phyloP scores from a whole-genome alignment of 2,113 vertebrate genomes.

The Sapayoa aenigma region DNA sequence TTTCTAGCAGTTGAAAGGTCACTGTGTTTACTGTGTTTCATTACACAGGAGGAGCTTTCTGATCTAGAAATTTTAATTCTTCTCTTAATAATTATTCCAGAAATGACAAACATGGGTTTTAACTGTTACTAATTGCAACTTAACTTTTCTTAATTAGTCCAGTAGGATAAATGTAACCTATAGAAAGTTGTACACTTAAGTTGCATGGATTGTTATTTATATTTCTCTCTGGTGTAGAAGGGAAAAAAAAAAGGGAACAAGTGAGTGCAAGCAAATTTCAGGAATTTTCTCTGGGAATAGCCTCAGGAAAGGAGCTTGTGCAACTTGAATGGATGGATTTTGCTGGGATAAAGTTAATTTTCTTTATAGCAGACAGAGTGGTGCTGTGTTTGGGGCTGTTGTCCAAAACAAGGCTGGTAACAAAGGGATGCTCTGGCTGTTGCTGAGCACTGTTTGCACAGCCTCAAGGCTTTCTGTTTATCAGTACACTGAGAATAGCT shows the following conservation, averaged over 20 bases:
- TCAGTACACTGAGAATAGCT: too few species aligned
- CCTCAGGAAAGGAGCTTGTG: too few species aligned
- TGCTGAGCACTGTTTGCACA: too few species aligned
- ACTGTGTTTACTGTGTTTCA: background rate
- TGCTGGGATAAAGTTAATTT: too few species aligned
- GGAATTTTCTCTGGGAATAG: background rate
- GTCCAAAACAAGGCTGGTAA: too few species aligned
- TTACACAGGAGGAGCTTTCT: background rate
- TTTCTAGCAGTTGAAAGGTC: background rate
- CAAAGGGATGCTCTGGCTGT: too few species aligned
- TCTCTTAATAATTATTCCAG: background rate
- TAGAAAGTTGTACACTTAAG: background rate
- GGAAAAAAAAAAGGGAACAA: too few species aligned
- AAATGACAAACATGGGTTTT: background rate
- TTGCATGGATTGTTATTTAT: background rate
- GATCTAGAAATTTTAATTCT: background rate
- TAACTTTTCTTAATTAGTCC: background rate
- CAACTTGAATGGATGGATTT: too few species aligned
- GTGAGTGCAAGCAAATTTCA: background rate
- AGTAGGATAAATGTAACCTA: background rate
- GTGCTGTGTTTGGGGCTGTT: too few species aligned
- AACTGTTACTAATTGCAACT: background rate
- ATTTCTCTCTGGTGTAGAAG: background rate
- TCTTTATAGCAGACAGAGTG: too few species aligned
- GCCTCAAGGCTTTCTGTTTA: too few species aligned